Percentiles rank a stretch among this genome's conserved stretches.
Evolutionary conservation across 2,113 vertebrate genomes (phyloP).

Genomic region (Plecturocebus donacophilus): DNA sequence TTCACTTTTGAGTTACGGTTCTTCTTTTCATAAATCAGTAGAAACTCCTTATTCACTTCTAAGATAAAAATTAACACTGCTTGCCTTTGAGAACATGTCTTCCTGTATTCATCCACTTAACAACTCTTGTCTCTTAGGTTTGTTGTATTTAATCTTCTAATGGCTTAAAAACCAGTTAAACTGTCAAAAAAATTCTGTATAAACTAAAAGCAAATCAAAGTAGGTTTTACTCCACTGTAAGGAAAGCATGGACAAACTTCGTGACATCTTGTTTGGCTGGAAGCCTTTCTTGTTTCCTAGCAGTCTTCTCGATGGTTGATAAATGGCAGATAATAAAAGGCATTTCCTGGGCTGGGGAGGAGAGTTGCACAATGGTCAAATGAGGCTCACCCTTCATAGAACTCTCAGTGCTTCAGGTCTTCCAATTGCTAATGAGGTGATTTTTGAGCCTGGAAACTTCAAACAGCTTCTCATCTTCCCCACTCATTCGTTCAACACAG

Average conservation of each 20-base stretch:
- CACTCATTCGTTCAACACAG: not conserved
- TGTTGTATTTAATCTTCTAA: not conserved
- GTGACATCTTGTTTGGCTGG: not conserved
- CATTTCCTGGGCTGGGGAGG: not conserved
- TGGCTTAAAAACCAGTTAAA: not conserved
- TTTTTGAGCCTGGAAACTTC: not conserved
- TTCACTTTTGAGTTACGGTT: not conserved
- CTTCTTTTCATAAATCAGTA: not conserved
- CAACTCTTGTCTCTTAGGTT: not conserved
- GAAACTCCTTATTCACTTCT: not conserved
- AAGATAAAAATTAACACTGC: not conserved
- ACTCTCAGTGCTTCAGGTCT: not conserved
- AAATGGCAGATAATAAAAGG: not conserved
- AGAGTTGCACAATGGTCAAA: no score
- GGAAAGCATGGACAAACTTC: not conserved
- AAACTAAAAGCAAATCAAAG: not conserved
- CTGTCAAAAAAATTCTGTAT: not conserved
- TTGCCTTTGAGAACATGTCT: not conserved
- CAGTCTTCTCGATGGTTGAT: not conserved
- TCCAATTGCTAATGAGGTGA: not conserved
- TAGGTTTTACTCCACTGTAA: not conserved
- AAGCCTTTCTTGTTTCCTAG: not conserved
- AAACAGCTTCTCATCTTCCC: not conserved
- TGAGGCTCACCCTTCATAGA: not conserved
- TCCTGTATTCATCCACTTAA: not conserved